Conservation (phyloP, 2,797 vertebrate genomes). For the Ciconia nigra region DNA sequence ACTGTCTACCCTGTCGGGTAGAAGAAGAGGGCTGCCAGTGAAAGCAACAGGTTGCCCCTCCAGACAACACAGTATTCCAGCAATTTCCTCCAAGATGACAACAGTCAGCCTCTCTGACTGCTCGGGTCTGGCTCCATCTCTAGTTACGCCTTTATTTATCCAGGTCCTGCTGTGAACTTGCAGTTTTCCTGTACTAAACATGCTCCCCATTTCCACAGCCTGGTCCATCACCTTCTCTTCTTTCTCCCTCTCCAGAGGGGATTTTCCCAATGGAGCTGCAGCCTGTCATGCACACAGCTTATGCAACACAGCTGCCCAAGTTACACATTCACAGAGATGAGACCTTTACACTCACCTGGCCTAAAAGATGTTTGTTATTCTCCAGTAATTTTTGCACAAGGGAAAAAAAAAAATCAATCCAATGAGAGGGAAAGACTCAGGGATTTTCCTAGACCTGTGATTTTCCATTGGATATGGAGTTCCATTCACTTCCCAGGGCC, state of each 20-base stretch:
- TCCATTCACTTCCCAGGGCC: neutral
- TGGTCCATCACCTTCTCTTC: neutral
- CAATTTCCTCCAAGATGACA: neutral
- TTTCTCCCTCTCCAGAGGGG: neutral
- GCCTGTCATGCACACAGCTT: neutral
- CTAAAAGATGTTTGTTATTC: neutral
- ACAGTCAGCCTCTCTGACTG: neutral
- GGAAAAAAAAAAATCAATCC: neutral
- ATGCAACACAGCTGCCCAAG: neutral
- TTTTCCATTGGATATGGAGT: neutral
- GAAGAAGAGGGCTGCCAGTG: neutral
- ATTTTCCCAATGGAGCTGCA: neutral
- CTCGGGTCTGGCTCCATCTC: neutral
- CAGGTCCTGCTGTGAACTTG: neutral
- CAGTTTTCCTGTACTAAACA: neutral
- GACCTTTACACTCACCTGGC: neutral
- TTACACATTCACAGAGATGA: neutral
- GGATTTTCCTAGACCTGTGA: neutral
- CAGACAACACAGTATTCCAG: neutral
- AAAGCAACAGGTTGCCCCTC: neutral
- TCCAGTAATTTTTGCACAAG: neutral
- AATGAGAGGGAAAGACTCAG: neutral
- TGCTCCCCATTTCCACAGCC: neutral
- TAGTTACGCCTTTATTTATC: neutral
- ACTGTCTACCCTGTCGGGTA: neutral